Percentiles rank a stretch among this genome's conserved stretches.
phyloP scores from a whole-genome alignment of 2,888 invertebrate genomes.

The Camptogramma bilineatum region DNA sequence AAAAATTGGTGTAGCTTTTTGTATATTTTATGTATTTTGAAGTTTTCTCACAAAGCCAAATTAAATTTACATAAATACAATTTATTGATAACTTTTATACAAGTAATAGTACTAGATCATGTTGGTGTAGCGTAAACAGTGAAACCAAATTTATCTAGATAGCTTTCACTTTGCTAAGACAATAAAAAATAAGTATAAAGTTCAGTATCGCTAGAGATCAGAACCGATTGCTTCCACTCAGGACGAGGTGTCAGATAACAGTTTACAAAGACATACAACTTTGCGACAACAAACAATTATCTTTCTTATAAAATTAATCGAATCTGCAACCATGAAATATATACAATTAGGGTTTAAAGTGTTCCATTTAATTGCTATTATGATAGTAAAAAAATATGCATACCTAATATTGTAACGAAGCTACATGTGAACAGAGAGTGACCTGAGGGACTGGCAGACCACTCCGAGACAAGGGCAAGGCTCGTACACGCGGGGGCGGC shows the following conservation, averaged over 20 bases:
- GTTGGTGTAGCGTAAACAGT: slow-evolving; percentile 51
- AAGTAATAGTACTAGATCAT: slow-evolving; percentile 77
- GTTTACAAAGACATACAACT: slow-evolving; percentile 73
- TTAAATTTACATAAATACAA: slow-evolving; percentile 85
- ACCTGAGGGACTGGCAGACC: slow-evolving; percentile 67
- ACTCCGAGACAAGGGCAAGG: slow-evolving; percentile 73
- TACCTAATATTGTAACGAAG: slow-evolving; percentile 85
- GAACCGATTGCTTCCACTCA: slow-evolving; percentile 68
- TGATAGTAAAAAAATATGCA: slow-evolving; percentile 85
- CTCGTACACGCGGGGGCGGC: slow-evolving; percentile 69
- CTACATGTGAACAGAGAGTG: slow-evolving; percentile 80
- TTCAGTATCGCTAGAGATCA: slow-evolving; percentile 78
- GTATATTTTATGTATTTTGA: slow-evolving; percentile 83
- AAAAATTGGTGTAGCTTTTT: slow-evolving; percentile 80
- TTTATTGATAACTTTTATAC: slow-evolving; percentile 83
- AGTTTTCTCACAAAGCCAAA: slow-evolving; percentile 85
- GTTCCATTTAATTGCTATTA: slow-evolving; percentile 75
- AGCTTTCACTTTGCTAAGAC: slow-evolving; percentile 66
- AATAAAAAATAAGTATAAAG: slow-evolving; percentile 60
- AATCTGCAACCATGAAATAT: slow-evolving; percentile 82
- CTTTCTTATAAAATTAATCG: slow-evolving; percentile 83
- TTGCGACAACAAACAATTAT: slow-evolving; percentile 76
- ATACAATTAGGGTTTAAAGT: slow-evolving; percentile 80
- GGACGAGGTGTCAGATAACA: slow-evolving; percentile 58
- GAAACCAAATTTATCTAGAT: slow-evolving; percentile 71